Conservation (phyloP, 2,113 vertebrate genomes). For the Laterallus jamaicensis region DNA sequence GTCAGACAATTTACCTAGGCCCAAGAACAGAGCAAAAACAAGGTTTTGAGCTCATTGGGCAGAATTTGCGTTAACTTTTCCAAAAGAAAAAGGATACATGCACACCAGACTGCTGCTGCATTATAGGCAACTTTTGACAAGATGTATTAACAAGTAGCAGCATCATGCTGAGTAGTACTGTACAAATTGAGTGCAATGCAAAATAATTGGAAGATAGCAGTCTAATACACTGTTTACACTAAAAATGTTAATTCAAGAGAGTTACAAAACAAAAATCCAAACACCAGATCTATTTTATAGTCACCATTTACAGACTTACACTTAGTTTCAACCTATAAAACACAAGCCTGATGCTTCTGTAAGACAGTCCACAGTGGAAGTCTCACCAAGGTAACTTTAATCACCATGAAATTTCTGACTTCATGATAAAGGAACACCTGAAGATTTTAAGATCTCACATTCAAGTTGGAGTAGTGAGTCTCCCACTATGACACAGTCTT, state of each 20-base stretch:
- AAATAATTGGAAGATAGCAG: not conserved
- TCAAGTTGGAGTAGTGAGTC: not conserved
- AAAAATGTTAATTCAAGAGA: not conserved
- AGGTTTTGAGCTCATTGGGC: not conserved
- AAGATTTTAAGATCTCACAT: not conserved
- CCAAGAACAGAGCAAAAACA: not conserved
- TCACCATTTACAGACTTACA: not conserved
- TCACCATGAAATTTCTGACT: not conserved
- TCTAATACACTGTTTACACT: not conserved
- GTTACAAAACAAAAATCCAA: not conserved
- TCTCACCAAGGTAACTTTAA: not conserved
- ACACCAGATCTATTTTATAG: not conserved
- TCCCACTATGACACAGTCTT: not conserved
- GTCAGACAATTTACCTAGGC: not conserved
- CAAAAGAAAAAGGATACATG: not conserved
- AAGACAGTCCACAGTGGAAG: not conserved
- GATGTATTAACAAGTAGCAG: not conserved
- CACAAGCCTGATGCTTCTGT: not conserved
- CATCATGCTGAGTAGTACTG: not conserved
- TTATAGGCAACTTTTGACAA: not conserved
- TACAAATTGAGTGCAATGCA: not conserved
- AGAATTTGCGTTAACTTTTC: not conserved
- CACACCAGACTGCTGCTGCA: fast-evolving
- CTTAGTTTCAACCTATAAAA: not conserved
- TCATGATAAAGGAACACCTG: not conserved